Evolutionary conservation across 2,113 vertebrate species (phyloP).

Genomic region (Callaeas wilsoni): DNA sequence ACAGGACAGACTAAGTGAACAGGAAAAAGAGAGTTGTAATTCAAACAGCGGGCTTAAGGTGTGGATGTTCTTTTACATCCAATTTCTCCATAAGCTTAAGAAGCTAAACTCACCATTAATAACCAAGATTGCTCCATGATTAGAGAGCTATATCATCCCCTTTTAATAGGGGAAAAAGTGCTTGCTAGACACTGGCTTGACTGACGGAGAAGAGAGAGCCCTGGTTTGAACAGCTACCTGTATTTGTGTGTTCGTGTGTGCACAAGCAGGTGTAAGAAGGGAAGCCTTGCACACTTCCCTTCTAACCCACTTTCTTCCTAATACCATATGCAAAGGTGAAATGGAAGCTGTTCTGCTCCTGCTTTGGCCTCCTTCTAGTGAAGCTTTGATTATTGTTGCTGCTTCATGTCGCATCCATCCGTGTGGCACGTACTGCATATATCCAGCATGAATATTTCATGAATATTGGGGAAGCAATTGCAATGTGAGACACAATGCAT

Average conservation of each 20-base stretch:
- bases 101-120: background rate
- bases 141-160: background rate
- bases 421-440: background rate
- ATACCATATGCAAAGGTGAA: background rate
- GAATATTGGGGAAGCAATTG: conserved; percentile 15
- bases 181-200: background rate
- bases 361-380: background rate
- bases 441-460: conserved; percentile 50
- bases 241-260: rapidly evolving
- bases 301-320: background rate
- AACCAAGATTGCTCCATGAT: background rate
- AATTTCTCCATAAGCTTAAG: background rate
- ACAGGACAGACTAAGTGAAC: background rate
- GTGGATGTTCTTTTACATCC: background rate
- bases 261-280: rapidly evolving
- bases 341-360: background rate
- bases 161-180: background rate
- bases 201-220: background rate
- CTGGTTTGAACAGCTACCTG: too few species aligned
- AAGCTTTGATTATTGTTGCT: background rate
- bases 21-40: background rate
- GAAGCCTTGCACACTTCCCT: background rate
- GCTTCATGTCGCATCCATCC: background rate
- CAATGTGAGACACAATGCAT: conserved; percentile 16
- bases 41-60: background rate